Evolutionary conservation across 1,140 invertebrate species (phyloP).

Genomic region (Metopolophium dirhodum): DNA sequence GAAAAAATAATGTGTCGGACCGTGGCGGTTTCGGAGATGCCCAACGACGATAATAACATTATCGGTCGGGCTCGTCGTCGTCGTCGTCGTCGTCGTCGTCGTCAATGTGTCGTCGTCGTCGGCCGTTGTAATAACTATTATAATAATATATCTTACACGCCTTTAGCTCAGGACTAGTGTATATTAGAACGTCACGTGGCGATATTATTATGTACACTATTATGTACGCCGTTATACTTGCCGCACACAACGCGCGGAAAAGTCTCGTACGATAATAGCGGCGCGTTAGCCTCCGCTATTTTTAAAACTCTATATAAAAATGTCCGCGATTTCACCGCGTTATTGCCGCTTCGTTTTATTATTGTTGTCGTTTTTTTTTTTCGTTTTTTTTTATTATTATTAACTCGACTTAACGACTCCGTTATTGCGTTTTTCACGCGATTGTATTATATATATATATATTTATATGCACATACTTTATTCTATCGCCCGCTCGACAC

Average conservation of each 20-base stretch:
- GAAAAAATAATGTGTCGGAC: too few relatives aligned
- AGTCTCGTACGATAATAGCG: background rate
- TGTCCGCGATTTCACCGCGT: background rate
- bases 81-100: background rate
- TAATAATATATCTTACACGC: background rate
- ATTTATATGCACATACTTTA: background rate
- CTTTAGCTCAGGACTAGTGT: background rate
- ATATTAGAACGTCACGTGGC: background rate
- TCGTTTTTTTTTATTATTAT: background rate
- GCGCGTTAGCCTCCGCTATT: background rate
- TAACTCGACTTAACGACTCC: background rate
- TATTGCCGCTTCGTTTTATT: conserved; percentile 1
- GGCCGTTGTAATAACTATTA: background rate
- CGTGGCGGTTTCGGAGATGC: background rate
- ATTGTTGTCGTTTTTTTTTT: background rate
- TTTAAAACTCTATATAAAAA: background rate
- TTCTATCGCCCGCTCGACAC: background rate
- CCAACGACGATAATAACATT: background rate
- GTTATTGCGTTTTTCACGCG: background rate
- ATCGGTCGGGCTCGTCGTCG: background rate
- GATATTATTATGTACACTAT: too few relatives aligned
- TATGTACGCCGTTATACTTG: background rate
- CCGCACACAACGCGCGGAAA: background rate
- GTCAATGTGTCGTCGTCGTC: background rate
- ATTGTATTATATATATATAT: background rate